These are phyloP conservation scores for Aphis craccivora DNA, from an alignment of 1,140 invertebrate species.

Conservation along the genomic window DNA sequence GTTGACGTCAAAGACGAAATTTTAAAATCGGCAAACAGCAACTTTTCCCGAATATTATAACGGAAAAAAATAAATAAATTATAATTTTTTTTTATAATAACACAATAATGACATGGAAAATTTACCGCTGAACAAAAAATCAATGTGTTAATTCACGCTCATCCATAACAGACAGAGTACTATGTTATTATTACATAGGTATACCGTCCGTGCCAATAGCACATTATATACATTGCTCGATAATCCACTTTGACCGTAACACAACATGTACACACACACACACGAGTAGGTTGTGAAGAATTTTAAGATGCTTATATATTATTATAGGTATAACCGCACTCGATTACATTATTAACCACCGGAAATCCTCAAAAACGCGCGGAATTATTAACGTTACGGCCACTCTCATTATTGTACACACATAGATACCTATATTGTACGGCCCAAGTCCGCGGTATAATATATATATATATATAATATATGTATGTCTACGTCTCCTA, in stretches of 20 bases:
- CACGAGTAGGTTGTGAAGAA: not conserved
- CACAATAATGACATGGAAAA: not conserved
- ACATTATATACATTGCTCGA: not conserved
- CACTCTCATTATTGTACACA: not conserved
- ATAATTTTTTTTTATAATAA: not conserved
- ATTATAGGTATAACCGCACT: not conserved
- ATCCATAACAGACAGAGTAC: not conserved
- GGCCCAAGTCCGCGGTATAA: not conserved
- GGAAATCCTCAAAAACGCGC: not conserved
- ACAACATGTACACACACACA: too few species aligned
- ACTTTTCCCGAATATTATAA: not conserved
- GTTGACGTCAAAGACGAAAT: not conserved
- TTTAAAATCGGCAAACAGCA: too few species aligned
- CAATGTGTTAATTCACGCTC: not conserved
- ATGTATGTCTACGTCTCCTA: not conserved
- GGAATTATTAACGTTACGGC: not conserved
- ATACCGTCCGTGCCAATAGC: not conserved
- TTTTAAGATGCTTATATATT: constrained; percentile 8
- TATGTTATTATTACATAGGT: not conserved
- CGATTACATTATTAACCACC: constrained; percentile 13
- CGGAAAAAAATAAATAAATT: too few species aligned
- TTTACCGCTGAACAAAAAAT: not conserved
- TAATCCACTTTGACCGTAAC: not conserved
- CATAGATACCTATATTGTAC: not conserved
- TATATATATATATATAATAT: not conserved